Conservation (phyloP, 2,113 vertebrate species). For the Arizona elegans region DNA sequence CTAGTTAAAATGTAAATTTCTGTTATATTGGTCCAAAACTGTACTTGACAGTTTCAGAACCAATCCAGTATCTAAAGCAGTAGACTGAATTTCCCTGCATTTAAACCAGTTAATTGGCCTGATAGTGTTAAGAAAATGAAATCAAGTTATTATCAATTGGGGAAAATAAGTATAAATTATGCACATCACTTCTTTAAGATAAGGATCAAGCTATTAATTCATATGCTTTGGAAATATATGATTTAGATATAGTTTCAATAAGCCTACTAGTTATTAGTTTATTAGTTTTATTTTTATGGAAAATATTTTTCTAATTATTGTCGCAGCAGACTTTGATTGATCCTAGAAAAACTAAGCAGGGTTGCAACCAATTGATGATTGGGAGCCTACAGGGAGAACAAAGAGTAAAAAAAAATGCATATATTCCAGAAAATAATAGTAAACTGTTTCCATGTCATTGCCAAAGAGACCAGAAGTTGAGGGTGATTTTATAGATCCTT, state of each 20-base stretch:
- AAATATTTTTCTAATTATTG: neutral
- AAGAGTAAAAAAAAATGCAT: neutral
- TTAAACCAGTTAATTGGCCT: neutral
- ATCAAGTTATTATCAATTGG: neutral
- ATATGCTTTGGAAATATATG: neutral
- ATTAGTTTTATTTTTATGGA: neutral
- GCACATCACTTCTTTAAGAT: neutral
- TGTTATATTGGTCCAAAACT: neutral
- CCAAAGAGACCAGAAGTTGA: neutral
- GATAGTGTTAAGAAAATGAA: neutral
- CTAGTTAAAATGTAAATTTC: neutral
- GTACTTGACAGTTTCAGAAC: neutral
- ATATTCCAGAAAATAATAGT: neutral
- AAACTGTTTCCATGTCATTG: neutral
- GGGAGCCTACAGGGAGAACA: neutral
- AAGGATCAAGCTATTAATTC: neutral
- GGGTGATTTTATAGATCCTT: neutral
- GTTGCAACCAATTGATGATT: neutral
- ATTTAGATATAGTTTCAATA: neutral
- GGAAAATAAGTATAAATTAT: neutral
- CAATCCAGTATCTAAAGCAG: neutral
- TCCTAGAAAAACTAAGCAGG: neutral
- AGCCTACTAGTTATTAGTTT: neutral
- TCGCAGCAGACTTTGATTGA: neutral
- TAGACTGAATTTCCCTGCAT: neutral